These are phyloP conservation scores for Sebastes paucispinis DNA, from an alignment of 2,797 vertebrate species.

Conservation along the genomic window DNA sequence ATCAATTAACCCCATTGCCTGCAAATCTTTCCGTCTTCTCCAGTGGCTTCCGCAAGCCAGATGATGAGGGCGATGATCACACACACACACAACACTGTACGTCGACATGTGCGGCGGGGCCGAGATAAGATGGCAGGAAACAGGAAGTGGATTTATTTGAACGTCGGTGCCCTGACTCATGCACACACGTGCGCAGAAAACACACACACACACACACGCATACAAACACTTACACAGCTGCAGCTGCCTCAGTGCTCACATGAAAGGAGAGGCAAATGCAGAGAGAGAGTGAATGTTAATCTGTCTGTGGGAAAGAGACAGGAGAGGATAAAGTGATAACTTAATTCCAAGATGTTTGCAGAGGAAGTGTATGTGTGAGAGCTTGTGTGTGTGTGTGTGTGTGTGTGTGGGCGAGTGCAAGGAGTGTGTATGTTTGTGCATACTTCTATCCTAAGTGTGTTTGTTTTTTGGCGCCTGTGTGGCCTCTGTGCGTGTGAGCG, in stretches of 20 bases:
- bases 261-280: conserved; percentile 67
- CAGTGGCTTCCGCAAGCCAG: conserved; percentile 35
- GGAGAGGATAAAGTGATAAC: conserved; percentile 75
- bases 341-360: conserved; percentile 74
- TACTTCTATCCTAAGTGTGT: conserved; percentile 23
- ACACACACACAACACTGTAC: conserved; percentile 31
- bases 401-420: conserved; percentile 14
- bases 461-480: conserved; percentile 28
- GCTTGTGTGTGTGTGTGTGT: conserved; percentile 19
- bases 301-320: conserved; percentile 75
- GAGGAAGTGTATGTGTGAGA: conserved; percentile 58
- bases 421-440: conserved; percentile 32
- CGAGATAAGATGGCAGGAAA: conserved; percentile 72
- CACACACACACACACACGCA: conserved; percentile 19
- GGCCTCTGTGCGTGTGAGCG: neutral
- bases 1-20: conserved; percentile 68
- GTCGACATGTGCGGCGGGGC: conserved; percentile 47
- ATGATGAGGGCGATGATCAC: conserved; percentile 47
- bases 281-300: conserved; percentile 70
- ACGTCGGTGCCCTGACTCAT: conserved; percentile 56
- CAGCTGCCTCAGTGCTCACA: conserved; percentile 75
- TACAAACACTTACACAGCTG: conserved; percentile 70
- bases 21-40: conserved; percentile 51
- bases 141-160: conserved; percentile 77
- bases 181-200: conserved; percentile 30